Percentiles rank a stretch among this genome's conserved stretches.
phyloP scores from a whole-genome alignment of 2,888 invertebrate genomes.

The Pterobdella sp. region DNA sequence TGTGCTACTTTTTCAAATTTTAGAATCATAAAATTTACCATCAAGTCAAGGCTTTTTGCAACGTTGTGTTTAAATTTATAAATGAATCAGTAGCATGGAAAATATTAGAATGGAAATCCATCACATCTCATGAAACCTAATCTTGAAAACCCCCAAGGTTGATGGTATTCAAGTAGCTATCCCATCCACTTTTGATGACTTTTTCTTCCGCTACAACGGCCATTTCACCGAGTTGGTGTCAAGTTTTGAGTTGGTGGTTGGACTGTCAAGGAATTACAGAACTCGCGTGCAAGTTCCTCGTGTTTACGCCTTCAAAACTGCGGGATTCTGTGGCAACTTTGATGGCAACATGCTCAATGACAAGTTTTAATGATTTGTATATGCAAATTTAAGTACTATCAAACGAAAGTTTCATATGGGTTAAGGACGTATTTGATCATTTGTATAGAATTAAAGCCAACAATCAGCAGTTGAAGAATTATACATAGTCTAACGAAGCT shows the following conservation, averaged over 20 bases:
- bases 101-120: too few species aligned
- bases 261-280: neutral
- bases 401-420: neutral
- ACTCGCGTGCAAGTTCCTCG: neutral
- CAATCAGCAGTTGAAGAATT: too few species aligned
- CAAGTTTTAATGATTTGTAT: neutral
- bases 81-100: too few species aligned
- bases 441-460: neutral
- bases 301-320: neutral
- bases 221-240: slow-evolving; percentile 1
- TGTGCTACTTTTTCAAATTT: neutral
- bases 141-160: neutral
- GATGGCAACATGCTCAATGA: slow-evolving; percentile 4
- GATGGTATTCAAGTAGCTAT: slow-evolving; percentile 5
- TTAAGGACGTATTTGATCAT: neutral
- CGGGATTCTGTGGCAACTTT: slow-evolving; percentile 17
- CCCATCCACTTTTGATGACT: slow-evolving; percentile 7
- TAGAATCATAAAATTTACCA: neutral
- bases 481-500: too few species aligned
- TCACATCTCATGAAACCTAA: neutral
- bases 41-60: neutral
- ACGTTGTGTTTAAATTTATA: too few species aligned
- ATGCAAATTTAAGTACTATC: neutral
- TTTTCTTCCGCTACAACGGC: neutral
- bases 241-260: slow-evolving; percentile 7